Evolutionary conservation across 2,797 vertebrate species (phyloP), one percentile per base, ranked within the genome.

Genomic region (Centroberyx gerrardi): DNA sequence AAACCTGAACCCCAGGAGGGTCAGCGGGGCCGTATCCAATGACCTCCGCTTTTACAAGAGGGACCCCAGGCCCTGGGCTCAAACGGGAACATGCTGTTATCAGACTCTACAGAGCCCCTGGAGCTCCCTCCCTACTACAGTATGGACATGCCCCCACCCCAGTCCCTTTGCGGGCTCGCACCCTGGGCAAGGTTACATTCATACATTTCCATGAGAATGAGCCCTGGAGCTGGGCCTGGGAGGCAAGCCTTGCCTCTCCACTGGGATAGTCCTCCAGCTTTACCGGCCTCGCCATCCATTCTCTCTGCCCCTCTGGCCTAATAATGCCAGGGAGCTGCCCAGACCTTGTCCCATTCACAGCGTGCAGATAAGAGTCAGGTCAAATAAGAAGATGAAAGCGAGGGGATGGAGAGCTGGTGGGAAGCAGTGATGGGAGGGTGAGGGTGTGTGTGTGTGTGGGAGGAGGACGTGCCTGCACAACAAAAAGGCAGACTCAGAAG

Each of bases 151-250:
- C 68, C 62, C 62, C 51, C 49, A 27, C 52, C 55, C 2, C 22
- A 22, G 44, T 61, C 58, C 52, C 51, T 33, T 42, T 12, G 64
- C 7, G 48, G 49, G 79, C 48, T 61, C 64, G 3, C 56, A 42
- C 62, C 44, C 58, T 38, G 66, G 76, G 59, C 80, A 81, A 66
- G 48, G 79, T 88, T 86, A 83, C 71, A 70, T 71, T 79, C 6
- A 77, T 4, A 27, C 15, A 89, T 91, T 91, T 90, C 66, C 87
- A 90, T 90, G 28, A 87, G 82, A 91, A 90, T 87, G 78, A 88
- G 55, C 31, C 61, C 38, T 2, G 49, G 44, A 62, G 64, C 76
- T 51, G 33, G 28, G 61, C 49, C 48, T 7, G 40, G 59, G 76
- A 72, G 44, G 36, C 61, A 4, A 0, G 69, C 68, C 77, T 71